Percentiles rank a stretch among this genome's conserved stretches.
Evolutionary conservation across 2,797 vertebrate species (phyloP).

Genomic region (Sylvia borin): DNA sequence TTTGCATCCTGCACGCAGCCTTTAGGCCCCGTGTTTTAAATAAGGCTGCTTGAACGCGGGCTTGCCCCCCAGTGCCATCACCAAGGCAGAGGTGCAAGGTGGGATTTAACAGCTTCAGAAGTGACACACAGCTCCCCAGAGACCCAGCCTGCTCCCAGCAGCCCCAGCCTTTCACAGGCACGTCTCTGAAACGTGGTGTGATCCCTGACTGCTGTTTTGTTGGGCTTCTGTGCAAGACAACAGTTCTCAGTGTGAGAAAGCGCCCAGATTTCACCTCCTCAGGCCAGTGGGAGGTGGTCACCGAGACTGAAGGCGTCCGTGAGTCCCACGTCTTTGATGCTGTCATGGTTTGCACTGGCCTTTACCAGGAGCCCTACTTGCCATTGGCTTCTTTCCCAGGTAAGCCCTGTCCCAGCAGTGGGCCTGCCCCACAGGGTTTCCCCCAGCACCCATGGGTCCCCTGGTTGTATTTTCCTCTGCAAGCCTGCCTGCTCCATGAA

Average conservation of each 20-base stretch:
- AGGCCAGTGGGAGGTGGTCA: slow-evolving; percentile 90
- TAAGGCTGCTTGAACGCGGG: not conserved
- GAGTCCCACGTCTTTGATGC: slow-evolving; percentile 85
- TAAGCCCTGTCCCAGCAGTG: slow-evolving; percentile 43
- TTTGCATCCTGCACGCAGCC: not conserved
- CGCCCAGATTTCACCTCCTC: slow-evolving; percentile 80
- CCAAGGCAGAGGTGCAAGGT: not conserved
- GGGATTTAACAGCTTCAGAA: not conserved
- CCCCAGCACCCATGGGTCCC: not conserved
- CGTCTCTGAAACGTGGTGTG: fast-evolving
- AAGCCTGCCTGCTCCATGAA: not conserved
- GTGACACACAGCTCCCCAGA: not conserved
- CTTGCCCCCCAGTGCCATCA: not conserved
- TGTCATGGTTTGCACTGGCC: slow-evolving; percentile 88
- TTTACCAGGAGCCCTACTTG: slow-evolving; percentile 80
- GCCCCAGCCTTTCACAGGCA: not conserved
- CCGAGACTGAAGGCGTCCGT: slow-evolving; percentile 69
- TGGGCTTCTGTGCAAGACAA: slow-evolving; percentile 79
- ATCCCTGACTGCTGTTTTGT: not conserved
- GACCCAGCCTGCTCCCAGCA: fast-evolving
- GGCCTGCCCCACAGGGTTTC: not conserved
- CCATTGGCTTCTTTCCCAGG: slow-evolving; percentile 90
- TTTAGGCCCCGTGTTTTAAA: not conserved
- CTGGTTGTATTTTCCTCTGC: not conserved
- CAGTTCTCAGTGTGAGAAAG: slow-evolving; percentile 80